Percentiles rank a stretch among this genome's conserved stretches.
These are phyloP conservation scores for Platynereis dumerilii DNA, from an alignment of 2,888 invertebrate species.

Conservation along the genomic window DNA sequence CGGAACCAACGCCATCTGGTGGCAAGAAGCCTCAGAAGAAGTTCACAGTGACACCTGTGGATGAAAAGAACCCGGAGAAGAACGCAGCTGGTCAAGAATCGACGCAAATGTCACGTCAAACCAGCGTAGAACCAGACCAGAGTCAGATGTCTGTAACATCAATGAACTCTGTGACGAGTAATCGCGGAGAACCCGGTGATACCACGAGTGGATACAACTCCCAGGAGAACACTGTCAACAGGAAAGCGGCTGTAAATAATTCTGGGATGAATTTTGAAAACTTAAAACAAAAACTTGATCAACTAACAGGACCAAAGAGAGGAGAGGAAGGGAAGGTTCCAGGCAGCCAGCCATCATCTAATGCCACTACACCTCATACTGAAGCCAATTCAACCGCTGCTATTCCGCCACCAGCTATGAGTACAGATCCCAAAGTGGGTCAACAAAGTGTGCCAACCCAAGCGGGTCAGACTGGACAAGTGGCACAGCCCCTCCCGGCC, in stretches of 20 bases:
- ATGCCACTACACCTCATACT: slow-evolving; percentile 15
- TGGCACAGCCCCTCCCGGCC: too few relatives aligned
- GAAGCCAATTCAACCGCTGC: too few relatives aligned
- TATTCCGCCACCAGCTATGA: too few relatives aligned
- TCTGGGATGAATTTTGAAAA: slow-evolving; percentile 36
- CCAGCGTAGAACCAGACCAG: slow-evolving; percentile 31
- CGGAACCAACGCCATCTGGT: slow-evolving; percentile 10
- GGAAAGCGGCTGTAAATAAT: slow-evolving; percentile 17
- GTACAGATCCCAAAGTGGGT: too few relatives aligned
- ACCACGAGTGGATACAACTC: slow-evolving; percentile 27
- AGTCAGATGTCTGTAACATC: slow-evolving; percentile 5
- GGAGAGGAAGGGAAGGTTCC: not conserved
- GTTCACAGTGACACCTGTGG: slow-evolving; percentile 24
- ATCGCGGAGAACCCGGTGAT: not conserved
- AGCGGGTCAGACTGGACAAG: too few relatives aligned
- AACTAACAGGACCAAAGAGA: slow-evolving; percentile 25
- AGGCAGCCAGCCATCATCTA: slow-evolving; percentile 17
- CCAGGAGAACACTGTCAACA: slow-evolving; percentile 27
- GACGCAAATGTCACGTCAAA: slow-evolving; percentile 25
- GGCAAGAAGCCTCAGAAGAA: slow-evolving; percentile 6
- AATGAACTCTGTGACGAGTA: not conserved
- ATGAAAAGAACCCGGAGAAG: slow-evolving; percentile 6
- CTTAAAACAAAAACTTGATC: slow-evolving; percentile 38
- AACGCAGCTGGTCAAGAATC: slow-evolving; percentile 12
- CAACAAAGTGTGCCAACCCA: too few relatives aligned